A percentile compares a stretch with the other conserved stretches of the same genome.
Evolutionary conservation across 35 echinoderm and acorn worm genomes (phyloP).

Genomic region (Strongylocentrotus purpuratus): DNA sequence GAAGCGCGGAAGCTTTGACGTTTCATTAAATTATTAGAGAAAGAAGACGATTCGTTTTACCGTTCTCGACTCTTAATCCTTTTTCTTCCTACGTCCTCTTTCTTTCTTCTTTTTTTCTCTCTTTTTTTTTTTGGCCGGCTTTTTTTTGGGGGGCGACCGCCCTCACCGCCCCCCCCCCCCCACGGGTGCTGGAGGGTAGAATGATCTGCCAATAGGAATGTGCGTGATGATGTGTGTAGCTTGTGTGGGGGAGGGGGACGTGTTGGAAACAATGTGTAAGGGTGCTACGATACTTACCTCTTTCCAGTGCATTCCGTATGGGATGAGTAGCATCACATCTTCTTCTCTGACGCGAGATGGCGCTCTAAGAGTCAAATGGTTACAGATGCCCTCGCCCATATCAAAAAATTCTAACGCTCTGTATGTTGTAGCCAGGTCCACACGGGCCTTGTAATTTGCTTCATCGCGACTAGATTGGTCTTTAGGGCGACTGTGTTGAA

Average conservation of each 20-base stretch:
- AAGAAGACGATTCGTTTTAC: no score
- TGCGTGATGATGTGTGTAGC: not conserved
- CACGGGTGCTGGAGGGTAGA: no score
- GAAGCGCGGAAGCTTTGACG: no score
- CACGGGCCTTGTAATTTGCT: constrained; percentile 70
- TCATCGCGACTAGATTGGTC: constrained; percentile 15
- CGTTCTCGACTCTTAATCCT: no score
- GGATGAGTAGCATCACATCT: constrained; percentile 87
- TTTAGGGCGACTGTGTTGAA: not conserved
- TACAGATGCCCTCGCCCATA: constrained; percentile 86
- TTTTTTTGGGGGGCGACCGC: no score
- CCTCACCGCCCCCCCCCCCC: no score
- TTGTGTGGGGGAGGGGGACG: not conserved
- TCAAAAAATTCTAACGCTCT: constrained; percentile 74
- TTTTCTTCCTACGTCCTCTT: no score
- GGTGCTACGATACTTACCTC: constrained; percentile 53
- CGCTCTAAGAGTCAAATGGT: constrained; percentile 77
- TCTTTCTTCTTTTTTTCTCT: no score
- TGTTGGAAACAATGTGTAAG: not conserved
- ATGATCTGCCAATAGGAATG: no score
- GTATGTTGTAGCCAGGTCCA: constrained; percentile 82
- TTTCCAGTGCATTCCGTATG: constrained; percentile 84
- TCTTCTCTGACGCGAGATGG: constrained; percentile 74
- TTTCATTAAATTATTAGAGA: no score
- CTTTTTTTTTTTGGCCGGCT: no score